phyloP scores from a whole-genome alignment of 2,888 invertebrate genomes.

The Dexiosoma caninum region DNA sequence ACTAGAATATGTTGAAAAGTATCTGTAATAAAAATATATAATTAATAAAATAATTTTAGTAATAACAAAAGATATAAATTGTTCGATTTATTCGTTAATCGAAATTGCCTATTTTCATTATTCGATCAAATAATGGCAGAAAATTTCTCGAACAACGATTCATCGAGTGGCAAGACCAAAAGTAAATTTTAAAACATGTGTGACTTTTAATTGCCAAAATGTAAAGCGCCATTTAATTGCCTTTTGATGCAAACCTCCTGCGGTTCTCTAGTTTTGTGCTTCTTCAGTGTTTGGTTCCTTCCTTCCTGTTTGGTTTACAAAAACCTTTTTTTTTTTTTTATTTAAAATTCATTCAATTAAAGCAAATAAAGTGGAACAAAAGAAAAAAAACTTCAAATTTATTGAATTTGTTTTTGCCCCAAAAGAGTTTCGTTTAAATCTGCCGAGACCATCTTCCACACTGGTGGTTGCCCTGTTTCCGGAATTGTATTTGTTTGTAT shows the following conservation, averaged over 20 bases:
- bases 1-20: too few species aligned
- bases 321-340: background rate
- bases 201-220: too few species aligned
- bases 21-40: too few species aligned
- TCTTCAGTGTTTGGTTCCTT: background rate
- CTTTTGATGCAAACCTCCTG: background rate
- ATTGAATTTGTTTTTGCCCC: background rate
- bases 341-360: background rate
- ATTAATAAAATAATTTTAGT: too few species aligned
- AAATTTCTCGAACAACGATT: too few species aligned
- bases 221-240: too few species aligned
- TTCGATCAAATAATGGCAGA: too few species aligned
- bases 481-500: conserved; percentile 12
- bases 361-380: background rate
- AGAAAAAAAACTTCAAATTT: conserved; percentile 6
- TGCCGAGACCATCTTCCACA: conserved; percentile 31
- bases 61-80: too few species aligned
- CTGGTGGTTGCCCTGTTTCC: background rate
- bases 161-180: too few species aligned
- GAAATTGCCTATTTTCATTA: too few species aligned
- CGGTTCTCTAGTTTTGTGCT: background rate
- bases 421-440: conserved; percentile 28
- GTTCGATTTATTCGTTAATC: too few species aligned
- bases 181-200: too few species aligned
- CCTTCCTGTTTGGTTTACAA: background rate